These are phyloP conservation scores for Eriocheir sinensis DNA, from an alignment of 1,140 invertebrate species.

Conservation along the genomic window DNA sequence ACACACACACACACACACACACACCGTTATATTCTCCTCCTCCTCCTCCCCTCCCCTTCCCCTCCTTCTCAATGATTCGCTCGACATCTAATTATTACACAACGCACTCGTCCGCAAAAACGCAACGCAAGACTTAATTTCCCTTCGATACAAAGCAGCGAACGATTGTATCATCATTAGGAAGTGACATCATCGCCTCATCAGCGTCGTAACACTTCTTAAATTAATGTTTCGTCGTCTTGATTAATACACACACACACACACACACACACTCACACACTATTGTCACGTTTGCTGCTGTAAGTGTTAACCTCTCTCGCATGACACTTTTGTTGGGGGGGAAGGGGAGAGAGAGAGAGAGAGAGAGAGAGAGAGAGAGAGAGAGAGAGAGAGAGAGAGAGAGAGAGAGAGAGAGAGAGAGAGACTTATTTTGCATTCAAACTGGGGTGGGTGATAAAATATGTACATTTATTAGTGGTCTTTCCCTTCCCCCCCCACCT, in stretches of 20 bases:
- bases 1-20: conserved; percentile 22
- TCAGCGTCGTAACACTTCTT: background rate
- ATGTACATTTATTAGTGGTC: background rate
- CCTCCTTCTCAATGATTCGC: too few species aligned
- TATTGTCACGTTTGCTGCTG: background rate
- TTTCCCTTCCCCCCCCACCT: too few species aligned
- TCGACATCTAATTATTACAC: background rate
- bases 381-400: background rate
- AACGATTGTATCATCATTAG: background rate
- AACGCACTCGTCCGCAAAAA: too few species aligned
- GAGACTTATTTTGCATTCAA: background rate
- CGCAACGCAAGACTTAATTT: background rate
- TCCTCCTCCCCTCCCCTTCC: too few species aligned
- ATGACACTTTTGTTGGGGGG: background rate
- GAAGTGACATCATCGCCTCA: background rate
- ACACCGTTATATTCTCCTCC: background rate
- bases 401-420: background rate
- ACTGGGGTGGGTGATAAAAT: background rate
- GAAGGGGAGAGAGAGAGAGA: background rate
- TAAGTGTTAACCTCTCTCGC: background rate
- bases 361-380: background rate
- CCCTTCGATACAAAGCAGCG: background rate
- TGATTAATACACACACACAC: too few species aligned
- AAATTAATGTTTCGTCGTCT: background rate
- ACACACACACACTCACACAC: too few species aligned